Evolutionary conservation across 2,888 invertebrate genomes (phyloP).

Genomic region (Esperia sulphurella): DNA sequence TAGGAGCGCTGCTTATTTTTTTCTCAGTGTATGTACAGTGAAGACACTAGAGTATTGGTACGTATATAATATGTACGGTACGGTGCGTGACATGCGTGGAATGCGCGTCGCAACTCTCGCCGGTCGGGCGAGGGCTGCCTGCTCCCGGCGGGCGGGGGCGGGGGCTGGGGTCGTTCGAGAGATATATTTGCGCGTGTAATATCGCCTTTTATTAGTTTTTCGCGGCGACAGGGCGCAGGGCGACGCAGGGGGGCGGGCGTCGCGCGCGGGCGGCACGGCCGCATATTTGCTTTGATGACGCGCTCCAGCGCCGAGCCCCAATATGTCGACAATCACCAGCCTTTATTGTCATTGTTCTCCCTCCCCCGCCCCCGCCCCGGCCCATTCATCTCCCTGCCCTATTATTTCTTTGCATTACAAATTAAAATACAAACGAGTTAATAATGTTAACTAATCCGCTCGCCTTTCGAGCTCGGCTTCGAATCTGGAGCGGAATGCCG

Average conservation of each 20-base stretch:
- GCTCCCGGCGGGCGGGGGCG: too few relatives aligned
- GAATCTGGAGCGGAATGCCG: constrained; percentile 27
- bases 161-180: constrained; percentile 7
- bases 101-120: too few relatives aligned
- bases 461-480: constrained; percentile 23
- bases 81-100: constrained; percentile 9
- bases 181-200: constrained; percentile 57
- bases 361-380: constrained; percentile 11
- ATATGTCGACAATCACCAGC: constrained; percentile 9
- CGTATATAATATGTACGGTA: constrained; percentile 15
- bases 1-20: too few relatives aligned
- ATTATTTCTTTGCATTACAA: constrained; percentile 37
- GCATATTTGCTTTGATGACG: constrained; percentile 53
- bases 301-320: constrained; percentile 9
- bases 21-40: neutral
- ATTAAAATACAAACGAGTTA: constrained; percentile 40
- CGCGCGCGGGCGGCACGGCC: constrained; percentile 12
- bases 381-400: constrained; percentile 21
- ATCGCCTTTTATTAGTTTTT: constrained; percentile 73
- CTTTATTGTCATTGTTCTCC: constrained; percentile 16
- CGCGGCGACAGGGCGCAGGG: constrained; percentile 53
- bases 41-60: neutral
- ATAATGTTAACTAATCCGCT: constrained; percentile 26
- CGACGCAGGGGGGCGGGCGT: neutral
- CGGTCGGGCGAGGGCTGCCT: too few relatives aligned